These are phyloP conservation scores for Ictalurus furcatus DNA, from an alignment of 2,113 vertebrate species.

Conservation along the genomic window DNA sequence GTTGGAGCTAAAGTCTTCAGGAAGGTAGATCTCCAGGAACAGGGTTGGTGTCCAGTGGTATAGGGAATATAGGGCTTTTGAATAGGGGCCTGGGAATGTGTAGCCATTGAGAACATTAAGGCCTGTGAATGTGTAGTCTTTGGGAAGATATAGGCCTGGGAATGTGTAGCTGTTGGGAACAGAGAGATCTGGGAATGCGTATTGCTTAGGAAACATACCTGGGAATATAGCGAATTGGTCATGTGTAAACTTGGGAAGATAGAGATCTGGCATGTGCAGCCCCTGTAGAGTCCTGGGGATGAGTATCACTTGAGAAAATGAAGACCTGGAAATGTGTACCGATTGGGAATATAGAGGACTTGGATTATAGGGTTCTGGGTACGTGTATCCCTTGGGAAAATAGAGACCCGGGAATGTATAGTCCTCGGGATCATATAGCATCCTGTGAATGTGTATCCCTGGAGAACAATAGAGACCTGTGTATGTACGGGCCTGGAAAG, in stretches of 20 bases:
- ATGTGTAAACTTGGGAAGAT: background rate
- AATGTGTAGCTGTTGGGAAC: background rate
- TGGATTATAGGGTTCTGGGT: background rate
- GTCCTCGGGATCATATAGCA: background rate
- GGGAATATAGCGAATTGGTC: background rate
- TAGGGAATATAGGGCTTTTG: background rate
- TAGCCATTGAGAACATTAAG: background rate
- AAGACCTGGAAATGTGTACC: background rate
- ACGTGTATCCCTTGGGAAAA: background rate
- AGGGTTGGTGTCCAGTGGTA: too few relatives aligned
- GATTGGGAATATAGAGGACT: background rate
- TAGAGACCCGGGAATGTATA: background rate
- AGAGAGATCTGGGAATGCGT: background rate
- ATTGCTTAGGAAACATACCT: background rate
- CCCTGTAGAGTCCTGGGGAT: too few relatives aligned
- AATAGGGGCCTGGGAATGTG: background rate
- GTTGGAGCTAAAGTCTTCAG: too few relatives aligned
- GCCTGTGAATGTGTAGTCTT: background rate
- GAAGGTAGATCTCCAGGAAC: too few relatives aligned
- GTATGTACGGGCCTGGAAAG: background rate
- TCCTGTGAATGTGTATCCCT: too few relatives aligned
- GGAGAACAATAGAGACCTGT: too few relatives aligned
- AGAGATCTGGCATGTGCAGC: background rate
- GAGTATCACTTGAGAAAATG: background rate
- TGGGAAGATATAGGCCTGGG: background rate